Conservation (phyloP, 2,888 invertebrate species). For the Dinocampus coccinellae region DNA sequence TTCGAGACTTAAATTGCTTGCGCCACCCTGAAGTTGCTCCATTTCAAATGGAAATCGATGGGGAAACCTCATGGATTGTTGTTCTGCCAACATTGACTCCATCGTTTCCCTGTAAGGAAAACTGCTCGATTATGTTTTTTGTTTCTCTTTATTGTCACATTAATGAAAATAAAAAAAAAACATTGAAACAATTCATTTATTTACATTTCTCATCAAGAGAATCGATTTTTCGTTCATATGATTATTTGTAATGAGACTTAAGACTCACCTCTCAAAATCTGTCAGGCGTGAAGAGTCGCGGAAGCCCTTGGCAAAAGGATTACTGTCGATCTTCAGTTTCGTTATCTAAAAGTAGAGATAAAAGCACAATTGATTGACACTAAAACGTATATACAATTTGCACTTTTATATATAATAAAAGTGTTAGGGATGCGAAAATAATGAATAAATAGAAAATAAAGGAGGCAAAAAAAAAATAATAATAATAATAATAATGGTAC, state of each 20-base stretch:
- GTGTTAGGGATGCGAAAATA: constrained; percentile 9
- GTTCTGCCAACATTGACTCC: constrained; percentile 90
- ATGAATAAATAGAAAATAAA: neutral
- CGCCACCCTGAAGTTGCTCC: constrained; percentile 71
- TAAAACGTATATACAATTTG: neutral
- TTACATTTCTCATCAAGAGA: neutral
- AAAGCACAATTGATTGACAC: constrained; percentile 32
- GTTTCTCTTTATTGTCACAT: constrained; percentile 27
- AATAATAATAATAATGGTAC: too few relatives aligned
- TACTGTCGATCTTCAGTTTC: constrained; percentile 87
- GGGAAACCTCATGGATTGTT: constrained; percentile 84
- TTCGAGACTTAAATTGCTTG: constrained; percentile 80
- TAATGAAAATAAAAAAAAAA: too few relatives aligned
- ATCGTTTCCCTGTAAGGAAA: constrained; percentile 83
- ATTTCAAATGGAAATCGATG: constrained; percentile 81
- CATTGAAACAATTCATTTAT: neutral
- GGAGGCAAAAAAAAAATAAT: neutral
- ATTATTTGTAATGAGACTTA: constrained; percentile 23
- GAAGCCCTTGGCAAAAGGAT: constrained; percentile 89
- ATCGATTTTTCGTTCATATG: neutral
- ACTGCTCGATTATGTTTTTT: constrained; percentile 63
- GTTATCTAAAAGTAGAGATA: constrained; percentile 76
- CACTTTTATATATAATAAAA: constrained; percentile 4
- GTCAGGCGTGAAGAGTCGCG: constrained; percentile 84
- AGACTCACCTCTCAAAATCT: constrained; percentile 79